Base-by-base conservation (phyloP, 2,888 invertebrate genomes). In the Epicampocera succincta region DNA sequence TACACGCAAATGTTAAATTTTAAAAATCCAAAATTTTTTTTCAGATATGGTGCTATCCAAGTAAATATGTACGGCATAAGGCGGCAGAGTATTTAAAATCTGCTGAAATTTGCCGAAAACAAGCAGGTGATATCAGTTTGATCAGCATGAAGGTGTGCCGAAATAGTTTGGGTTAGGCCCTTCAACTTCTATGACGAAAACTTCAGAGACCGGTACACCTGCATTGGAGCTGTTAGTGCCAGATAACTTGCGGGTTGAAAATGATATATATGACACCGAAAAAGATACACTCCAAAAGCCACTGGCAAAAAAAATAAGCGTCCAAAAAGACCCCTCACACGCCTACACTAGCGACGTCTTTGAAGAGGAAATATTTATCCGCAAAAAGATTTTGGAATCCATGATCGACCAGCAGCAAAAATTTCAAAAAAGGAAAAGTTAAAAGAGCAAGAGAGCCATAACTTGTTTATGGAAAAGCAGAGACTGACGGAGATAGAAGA, bases 371-470 rank as follows among this genome's bases (percentile, higher is more conserved):
- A 40, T 40, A 8, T 40, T 11, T 29, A 56, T 56, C n/a, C 56
- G 38, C 33, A 56, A 40, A 29, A 56, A 33, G 33, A 33, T 56
- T 33, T 12, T 56, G 33, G 38, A 56, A 56, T n/a, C 38, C 33
- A 33, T 56, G n/a, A 19, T 6, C n/a, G 38, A 56, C 5, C 15
- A n/a, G 38, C n/a, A 33, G 38, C 38, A 33, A 38, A 29, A 56
- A 12, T 11, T 40, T 40, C 12, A 40, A 40, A 40, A 40, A 40
- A 40, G 12, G 40, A 40, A 40, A 40, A 12, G 11, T 40, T 40
- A 12, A 40, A 40, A 40, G 40, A 40, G 40, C 40, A 40, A 40
- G 12, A 40, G 40, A 8, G 40, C 11, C 40, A 40, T 12, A 40
- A 40, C 12, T 2, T 40, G 3, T 8, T 12, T 11, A 40, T 40